Percentiles rank a stretch among this genome's conserved stretches.
Conservation (phyloP, 2,888 invertebrate species). For the Lamellibrachia columna region DNA sequence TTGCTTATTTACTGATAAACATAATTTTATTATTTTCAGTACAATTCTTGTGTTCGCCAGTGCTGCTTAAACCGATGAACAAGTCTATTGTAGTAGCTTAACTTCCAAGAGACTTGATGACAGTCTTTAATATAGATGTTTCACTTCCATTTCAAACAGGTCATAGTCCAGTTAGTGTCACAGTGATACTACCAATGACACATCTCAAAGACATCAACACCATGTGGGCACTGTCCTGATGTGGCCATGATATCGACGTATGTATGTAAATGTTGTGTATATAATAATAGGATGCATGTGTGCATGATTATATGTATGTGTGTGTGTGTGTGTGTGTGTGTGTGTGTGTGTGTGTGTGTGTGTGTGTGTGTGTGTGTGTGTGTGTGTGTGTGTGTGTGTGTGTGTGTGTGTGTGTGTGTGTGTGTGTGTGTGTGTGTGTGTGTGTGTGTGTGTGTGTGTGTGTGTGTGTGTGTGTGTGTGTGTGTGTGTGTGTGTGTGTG, state of each 20-base stretch:
- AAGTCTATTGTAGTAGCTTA: neutral
- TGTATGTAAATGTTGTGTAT: neutral
- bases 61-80: neutral
- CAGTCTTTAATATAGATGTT: neutral
- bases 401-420: too few species aligned
- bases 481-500: too few species aligned
- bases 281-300: neutral
- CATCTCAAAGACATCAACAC: neutral
- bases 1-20: neutral
- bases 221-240: neutral
- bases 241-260: neutral
- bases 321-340: too few species aligned
- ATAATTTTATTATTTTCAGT: neutral
- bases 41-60: neutral
- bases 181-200: neutral
- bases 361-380: too few species aligned
- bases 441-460: neutral
- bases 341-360: too few species aligned
- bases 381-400: too few species aligned
- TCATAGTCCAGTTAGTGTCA: neutral
- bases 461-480: too few species aligned
- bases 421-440: too few species aligned
- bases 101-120: neutral
- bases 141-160: neutral
- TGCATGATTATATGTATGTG: neutral